Percentiles rank a stretch among this genome's conserved stretches.
phyloP scores from a whole-genome alignment of 2,797 vertebrate species.

The Merluccius polli region DNA sequence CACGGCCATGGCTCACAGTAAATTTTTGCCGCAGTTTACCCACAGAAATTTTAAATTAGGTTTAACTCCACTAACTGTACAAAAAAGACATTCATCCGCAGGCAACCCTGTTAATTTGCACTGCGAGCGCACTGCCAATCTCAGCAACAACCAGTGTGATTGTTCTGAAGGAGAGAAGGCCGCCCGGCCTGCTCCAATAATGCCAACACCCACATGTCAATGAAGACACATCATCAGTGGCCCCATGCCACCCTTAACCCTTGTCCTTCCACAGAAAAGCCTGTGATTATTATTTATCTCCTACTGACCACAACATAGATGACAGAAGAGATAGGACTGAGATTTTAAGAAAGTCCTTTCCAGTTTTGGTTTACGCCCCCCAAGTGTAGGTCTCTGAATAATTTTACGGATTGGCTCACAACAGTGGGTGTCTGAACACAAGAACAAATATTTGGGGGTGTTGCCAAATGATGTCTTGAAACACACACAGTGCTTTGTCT shows the following conservation, averaged over 20 bases:
- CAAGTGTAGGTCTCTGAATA: constrained; percentile 29
- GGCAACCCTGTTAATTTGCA: constrained; percentile 16
- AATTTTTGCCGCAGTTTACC: too few species aligned
- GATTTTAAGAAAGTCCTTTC: constrained; percentile 1
- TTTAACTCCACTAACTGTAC: not conserved
- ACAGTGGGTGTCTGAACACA: constrained; percentile 62
- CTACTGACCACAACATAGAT: not conserved
- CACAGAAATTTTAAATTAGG: not conserved
- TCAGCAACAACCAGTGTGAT: constrained; percentile 22
- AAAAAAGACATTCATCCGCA: constrained; percentile 11
- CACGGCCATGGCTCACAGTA: too few species aligned
- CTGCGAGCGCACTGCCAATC: constrained; percentile 23
- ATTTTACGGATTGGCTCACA: constrained; percentile 31
- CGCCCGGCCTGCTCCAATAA: not conserved
- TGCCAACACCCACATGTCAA: not conserved
- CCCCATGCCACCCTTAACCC: not conserved
- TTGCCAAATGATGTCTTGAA: constrained; percentile 59
- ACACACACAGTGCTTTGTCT: constrained; percentile 72
- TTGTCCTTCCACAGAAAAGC: not conserved
- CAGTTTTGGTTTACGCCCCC: constrained; percentile 9
- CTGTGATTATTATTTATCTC: not conserved
- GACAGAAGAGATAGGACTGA: constrained; percentile 20
- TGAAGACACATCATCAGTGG: not conserved
- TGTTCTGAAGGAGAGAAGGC: constrained; percentile 24
- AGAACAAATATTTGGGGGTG: constrained; percentile 72